Evolutionary conservation across 1,140 invertebrate genomes (phyloP).

Genomic region (Pseudomyrmex dendroicus): DNA sequence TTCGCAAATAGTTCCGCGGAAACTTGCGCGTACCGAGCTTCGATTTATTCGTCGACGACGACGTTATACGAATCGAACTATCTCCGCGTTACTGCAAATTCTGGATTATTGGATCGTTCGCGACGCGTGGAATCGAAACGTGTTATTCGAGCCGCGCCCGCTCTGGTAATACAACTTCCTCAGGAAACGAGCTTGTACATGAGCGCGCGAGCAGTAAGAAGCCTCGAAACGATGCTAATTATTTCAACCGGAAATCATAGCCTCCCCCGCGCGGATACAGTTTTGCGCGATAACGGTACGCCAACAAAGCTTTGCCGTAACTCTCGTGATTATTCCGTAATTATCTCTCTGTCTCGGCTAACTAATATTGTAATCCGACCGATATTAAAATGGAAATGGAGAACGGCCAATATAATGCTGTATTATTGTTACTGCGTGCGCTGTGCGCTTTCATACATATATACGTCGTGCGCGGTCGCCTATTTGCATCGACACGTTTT

Average conservation of each 20-base stretch:
- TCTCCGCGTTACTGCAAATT: slow-evolving; percentile 8
- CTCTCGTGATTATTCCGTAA: slow-evolving; percentile 34
- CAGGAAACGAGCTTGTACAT: neutral
- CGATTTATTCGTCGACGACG: slow-evolving; percentile 17
- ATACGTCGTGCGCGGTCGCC: neutral
- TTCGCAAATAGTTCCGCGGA: slow-evolving; percentile 14
- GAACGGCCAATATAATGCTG: slow-evolving; percentile 9
- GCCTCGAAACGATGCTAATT: slow-evolving; percentile 9
- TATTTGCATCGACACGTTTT: slow-evolving; percentile 49
- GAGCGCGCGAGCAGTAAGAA: slow-evolving; percentile 20
- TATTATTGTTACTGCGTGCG: slow-evolving; percentile 15
- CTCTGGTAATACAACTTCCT: slow-evolving; percentile 1
- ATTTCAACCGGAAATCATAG: slow-evolving; percentile 30
- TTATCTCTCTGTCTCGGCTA: neutral
- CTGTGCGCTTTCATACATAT: neutral
- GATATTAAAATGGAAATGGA: slow-evolving; percentile 50
- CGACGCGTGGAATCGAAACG: slow-evolving; percentile 4
- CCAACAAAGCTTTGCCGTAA: neutral
- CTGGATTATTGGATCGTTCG: neutral
- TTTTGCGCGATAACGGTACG: slow-evolving; percentile 18
- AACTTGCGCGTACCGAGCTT: neutral
- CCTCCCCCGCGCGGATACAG: neutral
- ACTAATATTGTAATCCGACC: slow-evolving; percentile 41
- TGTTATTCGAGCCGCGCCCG: slow-evolving; percentile 14
- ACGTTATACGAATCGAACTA: slow-evolving; percentile 41